Conservation (phyloP, 2,888 invertebrate genomes). For the Spodoptera picta region DNA sequence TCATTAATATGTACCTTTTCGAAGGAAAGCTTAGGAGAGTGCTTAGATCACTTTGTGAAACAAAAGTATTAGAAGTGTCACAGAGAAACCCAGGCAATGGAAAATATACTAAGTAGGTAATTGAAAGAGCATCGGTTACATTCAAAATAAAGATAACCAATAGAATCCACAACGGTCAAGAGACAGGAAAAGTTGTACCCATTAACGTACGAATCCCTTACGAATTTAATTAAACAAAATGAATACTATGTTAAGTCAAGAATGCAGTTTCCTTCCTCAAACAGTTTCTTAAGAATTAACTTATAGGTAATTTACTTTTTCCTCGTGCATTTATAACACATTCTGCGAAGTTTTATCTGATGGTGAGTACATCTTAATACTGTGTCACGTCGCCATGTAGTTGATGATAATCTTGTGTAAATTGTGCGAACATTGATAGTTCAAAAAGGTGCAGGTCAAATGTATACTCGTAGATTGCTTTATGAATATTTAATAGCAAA, state of each 20-base stretch:
- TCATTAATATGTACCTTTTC: background rate
- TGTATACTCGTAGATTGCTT: conserved; percentile 8
- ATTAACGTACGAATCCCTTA: too few relatives aligned
- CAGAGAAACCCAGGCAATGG: too few relatives aligned
- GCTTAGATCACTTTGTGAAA: too few relatives aligned
- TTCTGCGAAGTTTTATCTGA: conserved; percentile 47
- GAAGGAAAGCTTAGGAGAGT: too few relatives aligned
- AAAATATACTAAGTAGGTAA: too few relatives aligned
- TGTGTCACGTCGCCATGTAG: conserved; percentile 38
- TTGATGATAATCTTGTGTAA: conserved; percentile 43
- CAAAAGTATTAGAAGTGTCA: too few relatives aligned
- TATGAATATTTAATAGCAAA: conserved; percentile 35
- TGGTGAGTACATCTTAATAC: conserved; percentile 49
- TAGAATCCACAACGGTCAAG: too few relatives aligned
- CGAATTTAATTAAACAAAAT: too few relatives aligned
- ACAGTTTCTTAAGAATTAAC: conserved; percentile 42
- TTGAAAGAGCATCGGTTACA: too few relatives aligned
- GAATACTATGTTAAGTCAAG: background rate
- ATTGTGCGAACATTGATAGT: conserved; percentile 50
- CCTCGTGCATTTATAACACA: conserved; percentile 30
- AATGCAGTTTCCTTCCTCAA: conserved; percentile 33
- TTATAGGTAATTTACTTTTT: conserved; percentile 41
- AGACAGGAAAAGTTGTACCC: too few relatives aligned
- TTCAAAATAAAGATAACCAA: too few relatives aligned
- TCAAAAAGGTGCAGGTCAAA: conserved; percentile 37